Base-by-base conservation (phyloP, 2,797 vertebrate species). In the Oceanodroma leucorhoa region DNA sequence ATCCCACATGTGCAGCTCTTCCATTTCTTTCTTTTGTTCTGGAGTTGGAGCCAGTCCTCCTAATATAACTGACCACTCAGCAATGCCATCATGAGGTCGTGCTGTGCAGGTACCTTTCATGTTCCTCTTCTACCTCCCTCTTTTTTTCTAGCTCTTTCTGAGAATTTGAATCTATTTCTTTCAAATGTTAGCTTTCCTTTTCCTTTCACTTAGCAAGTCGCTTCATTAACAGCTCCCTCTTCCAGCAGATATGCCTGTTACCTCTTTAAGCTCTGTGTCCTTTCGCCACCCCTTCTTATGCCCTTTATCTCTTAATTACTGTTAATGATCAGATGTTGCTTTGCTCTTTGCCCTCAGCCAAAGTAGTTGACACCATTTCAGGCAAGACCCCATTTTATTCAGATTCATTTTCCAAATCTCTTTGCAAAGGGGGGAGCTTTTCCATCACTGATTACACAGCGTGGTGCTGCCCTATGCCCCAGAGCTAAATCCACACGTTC, bases 251-350 rank as follows among this genome's bases (percentile, higher is more conserved):
- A 24, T 5, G 32, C 36, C 62, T 62, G 45, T 82, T 72, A 82
- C 54, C 43, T 83, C 65, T 72, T 87, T 3, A 61, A 87, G n/a
- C 18, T 55, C 57, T 23, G 15, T 66, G 77, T 36, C 80, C 60
- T 87, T 87, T 80, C 40, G 60, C 46, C 41, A 55, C n/a, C 51
- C 32, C 73, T 69, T 79, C 51, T 87, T 53, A 76, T 60, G 75
- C 51, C 65, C 34, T 55, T 55, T 70, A n/a, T 72, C 83, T 90
- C 55, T 58, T 89, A 90, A 85, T 93, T 89, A 64, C 81, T 83
- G 22, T 58, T 71, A 83, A 85, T 48, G 46, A 73, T 62, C 2
- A 0, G 9, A 32, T 60, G 36, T 76, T 73, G 51, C 58, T 92
- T 60, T 93, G 62, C 70, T 90, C 43, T 75, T 90, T 86, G 57